Evolutionary conservation across 2,888 invertebrate species (phyloP).

Genomic region (Apodemia duryi): DNA sequence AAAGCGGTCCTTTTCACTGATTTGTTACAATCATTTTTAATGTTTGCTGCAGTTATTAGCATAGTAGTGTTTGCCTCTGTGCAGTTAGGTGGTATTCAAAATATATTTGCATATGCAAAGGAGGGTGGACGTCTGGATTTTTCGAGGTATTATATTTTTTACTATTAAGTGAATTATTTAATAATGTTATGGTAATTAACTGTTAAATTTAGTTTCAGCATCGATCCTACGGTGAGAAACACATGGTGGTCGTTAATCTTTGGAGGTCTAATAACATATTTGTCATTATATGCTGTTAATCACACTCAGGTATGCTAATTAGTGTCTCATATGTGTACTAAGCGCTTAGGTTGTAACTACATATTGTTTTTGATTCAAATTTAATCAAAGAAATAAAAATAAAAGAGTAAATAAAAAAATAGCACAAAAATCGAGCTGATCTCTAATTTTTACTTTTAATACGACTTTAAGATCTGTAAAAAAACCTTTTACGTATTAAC

Average conservation of each 20-base stretch:
- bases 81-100: constrained; percentile 83
- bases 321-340: too few relatives aligned
- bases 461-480: too few relatives aligned
- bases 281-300: constrained; percentile 92
- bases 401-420: too few relatives aligned
- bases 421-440: too few relatives aligned
- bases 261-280: constrained; percentile 89
- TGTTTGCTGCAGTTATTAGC: constrained; percentile 90
- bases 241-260: constrained; percentile 90
- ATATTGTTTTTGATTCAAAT: too few relatives aligned
- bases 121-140: constrained; percentile 85
- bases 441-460: too few relatives aligned
- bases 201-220: constrained; percentile 79
- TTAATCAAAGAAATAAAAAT: too few relatives aligned
- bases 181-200: neutral
- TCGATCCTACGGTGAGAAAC: constrained; percentile 90
- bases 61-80: constrained; percentile 86
- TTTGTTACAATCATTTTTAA: constrained; percentile 89
- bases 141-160: constrained; percentile 73
- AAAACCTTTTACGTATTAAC: too few relatives aligned
- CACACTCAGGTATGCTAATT: constrained; percentile 82
- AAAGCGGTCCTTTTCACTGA: constrained; percentile 94
- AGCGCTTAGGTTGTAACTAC: too few relatives aligned
- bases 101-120: constrained; percentile 85
- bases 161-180: neutral